phyloP scores from a whole-genome alignment of 2,113 vertebrate species.

The Penelope pileata region DNA sequence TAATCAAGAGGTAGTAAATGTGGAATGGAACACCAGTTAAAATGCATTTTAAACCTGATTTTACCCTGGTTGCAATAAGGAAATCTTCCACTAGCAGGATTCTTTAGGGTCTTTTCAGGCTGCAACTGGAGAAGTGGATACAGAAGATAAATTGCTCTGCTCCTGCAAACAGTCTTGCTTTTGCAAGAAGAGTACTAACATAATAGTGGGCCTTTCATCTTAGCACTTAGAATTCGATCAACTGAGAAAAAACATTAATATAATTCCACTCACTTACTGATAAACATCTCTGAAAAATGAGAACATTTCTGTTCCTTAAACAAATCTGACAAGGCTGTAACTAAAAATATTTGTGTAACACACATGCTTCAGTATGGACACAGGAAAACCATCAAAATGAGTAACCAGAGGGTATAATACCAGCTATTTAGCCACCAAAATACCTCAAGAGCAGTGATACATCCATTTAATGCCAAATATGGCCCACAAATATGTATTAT shows the following conservation, averaged over 20 bases:
- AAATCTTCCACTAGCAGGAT: neutral
- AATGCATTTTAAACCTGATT: conserved; percentile 10
- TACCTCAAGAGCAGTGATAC: neutral
- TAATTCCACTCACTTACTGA: neutral
- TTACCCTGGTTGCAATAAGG: neutral
- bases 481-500: neutral
- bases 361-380: neutral
- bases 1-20: conserved; percentile 5
- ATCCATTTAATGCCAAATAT: neutral
- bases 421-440: conserved; percentile 16
- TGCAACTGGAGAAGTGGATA: conserved; percentile 1
- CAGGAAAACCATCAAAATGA: neutral
- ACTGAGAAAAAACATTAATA: neutral
- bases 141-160: neutral
- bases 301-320: neutral
- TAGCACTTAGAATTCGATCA: conserved; percentile 1
- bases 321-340: conserved; percentile 4
- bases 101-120: neutral
- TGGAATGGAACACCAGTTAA: neutral
- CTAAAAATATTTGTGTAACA: conserved; percentile 16
- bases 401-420: neutral
- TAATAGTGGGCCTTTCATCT: neutral
- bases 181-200: neutral
- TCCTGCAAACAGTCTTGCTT: conserved; percentile 5
- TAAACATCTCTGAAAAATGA: conserved; percentile 12